Percentiles rank a stretch among this genome's conserved stretches.
phyloP scores from a whole-genome alignment of 2,797 vertebrate species.

The Acanthiza pusilla region DNA sequence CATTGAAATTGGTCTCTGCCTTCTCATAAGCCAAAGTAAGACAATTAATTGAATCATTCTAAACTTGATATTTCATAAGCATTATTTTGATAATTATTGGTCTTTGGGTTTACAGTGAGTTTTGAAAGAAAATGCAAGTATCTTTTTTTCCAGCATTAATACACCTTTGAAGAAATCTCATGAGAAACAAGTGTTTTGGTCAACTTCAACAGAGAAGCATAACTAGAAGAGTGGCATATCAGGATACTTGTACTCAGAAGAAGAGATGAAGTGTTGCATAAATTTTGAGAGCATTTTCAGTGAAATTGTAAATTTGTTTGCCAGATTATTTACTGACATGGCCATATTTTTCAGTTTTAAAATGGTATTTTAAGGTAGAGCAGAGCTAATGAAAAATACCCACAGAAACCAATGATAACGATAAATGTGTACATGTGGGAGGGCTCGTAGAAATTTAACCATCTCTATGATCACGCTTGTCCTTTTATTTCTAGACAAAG shows the following conservation, averaged over 20 bases:
- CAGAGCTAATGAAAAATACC: not conserved
- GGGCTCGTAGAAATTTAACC: not conserved
- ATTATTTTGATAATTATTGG: not conserved
- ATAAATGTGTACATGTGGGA: not conserved
- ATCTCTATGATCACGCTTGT: not conserved
- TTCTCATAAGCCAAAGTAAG: not conserved
- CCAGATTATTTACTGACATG: conserved; percentile 13
- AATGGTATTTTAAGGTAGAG: not conserved
- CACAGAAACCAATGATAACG: not conserved
- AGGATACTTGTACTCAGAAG: not conserved
- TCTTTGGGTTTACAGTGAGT: not conserved
- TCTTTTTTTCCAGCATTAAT: not conserved
- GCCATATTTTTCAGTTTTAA: conserved; percentile 7
- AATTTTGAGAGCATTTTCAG: conserved; percentile 30
- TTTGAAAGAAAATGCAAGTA: not conserved
- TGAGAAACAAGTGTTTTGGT: conserved; percentile 18
- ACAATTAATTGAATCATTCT: not conserved
- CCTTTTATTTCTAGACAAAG: conserved; percentile 15
- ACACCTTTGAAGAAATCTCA: not conserved
- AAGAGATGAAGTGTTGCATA: not conserved
- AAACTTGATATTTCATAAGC: not conserved
- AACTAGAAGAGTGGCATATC: not conserved
- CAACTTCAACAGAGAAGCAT: not conserved
- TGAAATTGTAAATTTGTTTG: not conserved
- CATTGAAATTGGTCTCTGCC: not conserved